Conservation (phyloP, 1,140 invertebrate genomes). For the Capitella teleta region DNA sequence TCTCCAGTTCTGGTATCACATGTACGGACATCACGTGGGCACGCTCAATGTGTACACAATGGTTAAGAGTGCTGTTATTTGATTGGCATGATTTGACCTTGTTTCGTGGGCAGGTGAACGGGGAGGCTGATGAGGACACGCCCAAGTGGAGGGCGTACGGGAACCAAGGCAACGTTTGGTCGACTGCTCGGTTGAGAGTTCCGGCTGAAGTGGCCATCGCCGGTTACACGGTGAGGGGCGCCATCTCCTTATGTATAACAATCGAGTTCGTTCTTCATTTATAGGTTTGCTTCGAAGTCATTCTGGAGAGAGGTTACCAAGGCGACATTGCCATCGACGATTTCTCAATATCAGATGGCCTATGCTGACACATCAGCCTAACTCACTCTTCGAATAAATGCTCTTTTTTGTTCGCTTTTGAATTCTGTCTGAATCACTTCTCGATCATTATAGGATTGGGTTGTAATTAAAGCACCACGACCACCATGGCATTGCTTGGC, state of each 20-base stretch:
- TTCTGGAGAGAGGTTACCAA: slow-evolving; percentile 55
- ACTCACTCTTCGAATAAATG: no score
- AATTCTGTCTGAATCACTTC: no score
- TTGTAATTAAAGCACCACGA: no score
- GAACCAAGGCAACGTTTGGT: slow-evolving; percentile 38
- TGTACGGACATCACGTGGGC: slow-evolving; percentile 29
- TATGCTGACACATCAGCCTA: no score
- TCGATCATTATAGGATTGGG: no score
- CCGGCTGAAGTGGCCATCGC: slow-evolving; percentile 24
- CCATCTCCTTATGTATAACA: background rate
- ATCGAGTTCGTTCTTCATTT: background rate
- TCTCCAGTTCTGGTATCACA: slow-evolving; percentile 34
- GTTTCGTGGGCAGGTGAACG: background rate
- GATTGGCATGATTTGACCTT: no score
- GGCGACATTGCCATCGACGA: slow-evolving; percentile 60
- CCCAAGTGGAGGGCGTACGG: slow-evolving; percentile 33
- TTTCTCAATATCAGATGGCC: slow-evolving; percentile 52
- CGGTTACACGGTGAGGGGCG: slow-evolving; percentile 26
- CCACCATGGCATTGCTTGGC: no score
- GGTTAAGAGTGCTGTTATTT: slow-evolving; percentile 13
- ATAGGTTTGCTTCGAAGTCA: slow-evolving; percentile 57
- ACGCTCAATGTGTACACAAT: slow-evolving; percentile 33
- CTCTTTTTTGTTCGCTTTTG: no score
- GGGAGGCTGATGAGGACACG: background rate
- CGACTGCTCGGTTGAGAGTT: slow-evolving; percentile 24